Conservation (phyloP, 2,797 vertebrate species). For the Malurus leucopterus region DNA sequence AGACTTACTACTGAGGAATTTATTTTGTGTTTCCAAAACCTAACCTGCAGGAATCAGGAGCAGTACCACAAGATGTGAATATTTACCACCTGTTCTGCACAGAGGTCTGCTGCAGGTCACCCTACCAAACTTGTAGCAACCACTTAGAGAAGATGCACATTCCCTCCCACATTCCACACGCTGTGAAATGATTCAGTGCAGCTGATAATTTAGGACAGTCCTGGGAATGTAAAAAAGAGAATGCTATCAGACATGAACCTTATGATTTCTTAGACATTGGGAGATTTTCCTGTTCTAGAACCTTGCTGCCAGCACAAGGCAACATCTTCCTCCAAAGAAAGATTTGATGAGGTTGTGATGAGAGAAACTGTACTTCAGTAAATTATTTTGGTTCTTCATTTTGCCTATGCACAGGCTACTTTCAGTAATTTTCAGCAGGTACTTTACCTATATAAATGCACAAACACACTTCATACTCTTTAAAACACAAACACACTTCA, state of each 20-base stretch:
- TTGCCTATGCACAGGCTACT: conserved; percentile 4
- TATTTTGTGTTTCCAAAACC: background rate
- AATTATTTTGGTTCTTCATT: conserved; percentile 47
- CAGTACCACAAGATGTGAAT: background rate
- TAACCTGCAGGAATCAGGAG: background rate
- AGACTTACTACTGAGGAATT: background rate
- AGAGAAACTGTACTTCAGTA: conserved; percentile 8
- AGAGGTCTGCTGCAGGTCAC: background rate
- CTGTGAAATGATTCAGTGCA: background rate
- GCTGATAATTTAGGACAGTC: background rate
- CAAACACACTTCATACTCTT: conserved; percentile 30
- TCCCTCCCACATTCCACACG: background rate
- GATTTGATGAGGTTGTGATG: background rate
- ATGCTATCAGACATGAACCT: background rate
- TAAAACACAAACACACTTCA: conserved; percentile 23
- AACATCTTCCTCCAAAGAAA: conserved; percentile 15
- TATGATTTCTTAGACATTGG: background rate
- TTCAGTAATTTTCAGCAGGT: conserved; percentile 49
- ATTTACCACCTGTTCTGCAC: background rate
- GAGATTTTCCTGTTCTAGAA: background rate
- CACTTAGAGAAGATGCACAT: accelerated
- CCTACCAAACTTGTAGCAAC: background rate
- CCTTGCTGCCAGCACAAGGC: background rate
- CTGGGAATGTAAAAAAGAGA: background rate
- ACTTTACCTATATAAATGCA: conserved; percentile 22